Evolutionary conservation across 2,113 vertebrate species (phyloP), one percentile per base, ranked within the genome.

Genomic region (Takifugu bimaculatus): DNA sequence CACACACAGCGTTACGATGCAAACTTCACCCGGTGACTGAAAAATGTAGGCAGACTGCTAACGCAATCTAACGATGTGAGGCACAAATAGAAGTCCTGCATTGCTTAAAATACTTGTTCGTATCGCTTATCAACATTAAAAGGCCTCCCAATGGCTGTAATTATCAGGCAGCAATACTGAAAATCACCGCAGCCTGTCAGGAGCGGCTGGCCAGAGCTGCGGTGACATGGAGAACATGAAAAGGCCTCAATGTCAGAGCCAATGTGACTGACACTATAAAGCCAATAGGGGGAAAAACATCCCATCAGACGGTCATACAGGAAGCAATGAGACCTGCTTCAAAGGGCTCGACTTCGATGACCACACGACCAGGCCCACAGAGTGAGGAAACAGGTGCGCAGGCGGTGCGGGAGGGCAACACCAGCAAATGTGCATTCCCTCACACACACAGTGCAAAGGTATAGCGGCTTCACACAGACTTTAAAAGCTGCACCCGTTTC

Each of bases 281-380:
- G 80, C 82, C 26, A 60, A 60, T 43, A 63, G 74, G 77, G 65
- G 74, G 77, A 72, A 54, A 68, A 57, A 68, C 66, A 66, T 77
- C 74, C 78, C 64, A 81, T 77, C 81, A 78, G 80, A 71, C 83
- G 82, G 85, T 83, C 85, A 88, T 90, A 84, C 88, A 91, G 91
- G 90, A 91, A 91, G 88, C 84, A 92, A 90, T 91, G 85, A 86
- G 85, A 80, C 63, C 68, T 78, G 85, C 88, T 88, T 90, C 86
- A 88, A 90, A 91, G 83, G 60, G 62, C 57, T 81, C 76, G 59
- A 60, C 54, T 78, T 68, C 79, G 73, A 88, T 78, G 79, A 80
- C 74, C 80, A 79, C 85, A 87, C 74, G 58, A 71, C 73, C 28
- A 78, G 73, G 68, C 62, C 73, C 74, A 56, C 43, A 64, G 80